phyloP scores from a whole-genome alignment of 2,797 vertebrate species.

The Betta splendens region DNA sequence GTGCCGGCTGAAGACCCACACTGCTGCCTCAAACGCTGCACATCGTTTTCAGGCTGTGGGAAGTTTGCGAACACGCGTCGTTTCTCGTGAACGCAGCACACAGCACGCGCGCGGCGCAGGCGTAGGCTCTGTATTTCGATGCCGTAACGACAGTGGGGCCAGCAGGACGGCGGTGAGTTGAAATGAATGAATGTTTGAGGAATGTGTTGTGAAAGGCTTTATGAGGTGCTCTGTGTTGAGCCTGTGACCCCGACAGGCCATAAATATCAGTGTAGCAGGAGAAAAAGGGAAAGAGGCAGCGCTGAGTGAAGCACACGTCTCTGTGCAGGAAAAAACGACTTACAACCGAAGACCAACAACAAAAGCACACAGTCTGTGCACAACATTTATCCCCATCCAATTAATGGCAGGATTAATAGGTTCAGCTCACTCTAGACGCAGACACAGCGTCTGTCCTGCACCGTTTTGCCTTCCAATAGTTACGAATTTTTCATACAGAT shows the following conservation, averaged over 20 bases:
- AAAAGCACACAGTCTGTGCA: slow-evolving; percentile 14
- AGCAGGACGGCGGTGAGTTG: slow-evolving; percentile 51
- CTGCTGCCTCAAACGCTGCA: slow-evolving; percentile 10
- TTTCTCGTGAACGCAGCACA: slow-evolving; percentile 32
- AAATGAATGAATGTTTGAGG: too few relatives aligned
- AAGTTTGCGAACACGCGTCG: slow-evolving; percentile 7
- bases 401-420: slow-evolving; percentile 40
- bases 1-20: slow-evolving; percentile 11
- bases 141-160: slow-evolving; percentile 59
- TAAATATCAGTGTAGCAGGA: slow-evolving; percentile 60
- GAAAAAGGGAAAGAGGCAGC: slow-evolving; percentile 17
- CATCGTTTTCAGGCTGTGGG: slow-evolving; percentile 11
- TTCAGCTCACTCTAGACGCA: slow-evolving; percentile 6
- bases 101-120: slow-evolving; percentile 39
- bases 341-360: slow-evolving; percentile 27
- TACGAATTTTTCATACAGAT: slow-evolving; percentile 52
- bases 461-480: slow-evolving; percentile 43
- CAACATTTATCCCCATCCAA: slow-evolving; percentile 31
- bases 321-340: slow-evolving; percentile 38
- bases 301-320: slow-evolving; percentile 29
- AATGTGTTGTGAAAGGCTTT: slow-evolving; percentile 68
- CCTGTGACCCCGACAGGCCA: slow-evolving; percentile 59
- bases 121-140: slow-evolving; percentile 60
- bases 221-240: slow-evolving; percentile 58
- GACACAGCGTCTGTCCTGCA: slow-evolving; percentile 18